A percentile compares a stretch with the other conserved stretches of the same genome.
phyloP scores from a whole-genome alignment of 2,888 invertebrate genomes.

The Philopedon plagiatum region DNA sequence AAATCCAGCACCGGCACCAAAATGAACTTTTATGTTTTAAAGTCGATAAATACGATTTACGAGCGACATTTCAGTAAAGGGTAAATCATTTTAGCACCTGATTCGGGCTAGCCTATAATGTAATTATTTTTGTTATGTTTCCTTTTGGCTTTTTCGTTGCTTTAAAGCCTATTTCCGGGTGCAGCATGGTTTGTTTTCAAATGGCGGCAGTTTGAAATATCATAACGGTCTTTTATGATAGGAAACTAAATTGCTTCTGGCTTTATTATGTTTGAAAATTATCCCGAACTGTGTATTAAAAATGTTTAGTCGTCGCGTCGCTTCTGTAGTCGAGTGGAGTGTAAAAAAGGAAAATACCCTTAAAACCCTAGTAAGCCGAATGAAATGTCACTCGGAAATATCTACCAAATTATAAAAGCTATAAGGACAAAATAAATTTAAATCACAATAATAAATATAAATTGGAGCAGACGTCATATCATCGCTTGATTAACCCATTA shows the following conservation, averaged over 20 bases:
- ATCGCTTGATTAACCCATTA: no score
- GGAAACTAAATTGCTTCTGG: not conserved
- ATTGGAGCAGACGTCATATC: no score
- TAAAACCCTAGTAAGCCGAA: no score
- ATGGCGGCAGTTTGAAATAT: slow-evolving; percentile 13
- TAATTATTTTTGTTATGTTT: slow-evolving; percentile 32
- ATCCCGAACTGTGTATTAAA: no score
- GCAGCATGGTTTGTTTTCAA: slow-evolving; percentile 2
- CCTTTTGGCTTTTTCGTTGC: slow-evolving; percentile 13
- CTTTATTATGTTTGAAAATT: not conserved
- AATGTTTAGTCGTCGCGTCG: no score
- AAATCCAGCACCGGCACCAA: slow-evolving; percentile 11
- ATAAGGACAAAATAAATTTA: no score
- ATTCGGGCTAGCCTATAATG: slow-evolving; percentile 23
- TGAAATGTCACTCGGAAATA: no score
- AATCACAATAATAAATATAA: no score
- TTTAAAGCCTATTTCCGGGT: slow-evolving; percentile 11
- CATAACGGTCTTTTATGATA: not conserved
- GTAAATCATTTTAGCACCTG: slow-evolving; percentile 34
- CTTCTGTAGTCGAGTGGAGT: no score
- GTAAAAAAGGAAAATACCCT: no score
- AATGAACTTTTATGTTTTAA: slow-evolving; percentile 25
- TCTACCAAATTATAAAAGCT: no score
- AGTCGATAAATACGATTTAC: slow-evolving; percentile 31
- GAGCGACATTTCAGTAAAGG: slow-evolving; percentile 36